Evolutionary conservation across 2,888 invertebrate species (phyloP), one percentile per base, ranked within the genome.

Genomic region (Corythucha ciliata): DNA sequence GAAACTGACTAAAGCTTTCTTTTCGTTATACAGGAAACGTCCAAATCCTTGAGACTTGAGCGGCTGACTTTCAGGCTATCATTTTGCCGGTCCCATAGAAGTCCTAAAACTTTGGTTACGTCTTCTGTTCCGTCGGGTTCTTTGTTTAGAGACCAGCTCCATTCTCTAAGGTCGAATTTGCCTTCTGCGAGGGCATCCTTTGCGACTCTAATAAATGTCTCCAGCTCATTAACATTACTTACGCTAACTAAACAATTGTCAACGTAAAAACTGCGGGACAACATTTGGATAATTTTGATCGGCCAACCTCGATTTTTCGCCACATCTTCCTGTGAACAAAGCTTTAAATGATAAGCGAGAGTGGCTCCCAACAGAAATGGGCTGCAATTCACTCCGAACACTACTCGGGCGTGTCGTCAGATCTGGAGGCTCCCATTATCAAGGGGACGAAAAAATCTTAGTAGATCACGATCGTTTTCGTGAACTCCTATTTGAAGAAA

Each of bases 91-190:
- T n/a, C n/a, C n/a, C n/a, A n/a, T n/a, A n/a, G n/a, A n/a, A n/a
- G n/a, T n/a, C n/a, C n/a, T n/a, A n/a, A n/a, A n/a, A n/a, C n/a
- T n/a, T n/a, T n/a, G n/a, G n/a, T n/a, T n/a, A n/a, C n/a, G n/a
- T n/a, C n/a, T n/a, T n/a, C n/a, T n/a, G n/a, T n/a, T n/a, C n/a
- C n/a, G n/a, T n/a, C n/a, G n/a, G n/a, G n/a, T n/a, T n/a, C n/a
- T n/a, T n/a, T n/a, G n/a, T n/a, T n/a, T n/a, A n/a, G n/a, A n/a
- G n/a, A n/a, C n/a, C n/a, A n/a, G n/a, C n/a, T n/a, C 25, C 41
- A 41, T 10, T 27, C 25, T 12, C 25, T 8, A 3, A 41, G 16
- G 25, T 41, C 41, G 25, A 41, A 41, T 40, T 40, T 40, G 10
- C 21, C 40, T 22, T 40, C 40, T 18, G 20, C 14, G n/a, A 40